Conservation (phyloP, 2,888 invertebrate species). For the Ophion ellenae region DNA sequence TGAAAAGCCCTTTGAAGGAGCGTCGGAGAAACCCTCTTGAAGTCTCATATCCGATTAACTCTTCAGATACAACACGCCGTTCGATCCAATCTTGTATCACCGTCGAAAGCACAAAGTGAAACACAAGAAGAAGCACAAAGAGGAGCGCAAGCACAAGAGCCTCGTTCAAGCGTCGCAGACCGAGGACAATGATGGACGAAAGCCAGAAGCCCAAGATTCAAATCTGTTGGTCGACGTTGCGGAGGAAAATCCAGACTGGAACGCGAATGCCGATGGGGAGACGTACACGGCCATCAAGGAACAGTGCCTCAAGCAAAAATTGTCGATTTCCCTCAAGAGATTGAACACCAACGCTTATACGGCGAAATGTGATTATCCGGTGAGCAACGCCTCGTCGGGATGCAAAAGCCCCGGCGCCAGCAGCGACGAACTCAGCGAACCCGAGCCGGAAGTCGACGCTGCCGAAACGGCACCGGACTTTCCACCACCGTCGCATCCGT, state of each 20-base stretch:
- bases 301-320: conserved; percentile 89
- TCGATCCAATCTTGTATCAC: conserved; percentile 79
- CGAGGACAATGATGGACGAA: conserved; percentile 25
- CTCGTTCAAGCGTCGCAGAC: conserved; percentile 60
- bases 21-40: not conserved
- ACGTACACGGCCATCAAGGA: conserved; percentile 87
- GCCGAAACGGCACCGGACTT: conserved; percentile 85
- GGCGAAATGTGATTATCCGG: conserved; percentile 84
- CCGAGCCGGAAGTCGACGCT: conserved; percentile 79
- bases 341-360: conserved; percentile 89
- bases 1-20: not conserved
- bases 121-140: conserved; percentile 91
- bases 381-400: conserved; percentile 83
- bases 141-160: conserved; percentile 85
- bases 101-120: conserved; percentile 89
- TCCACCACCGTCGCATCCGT: conserved; percentile 84
- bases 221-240: conserved; percentile 88
- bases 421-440: conserved; percentile 83
- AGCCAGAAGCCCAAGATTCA: conserved; percentile 48
- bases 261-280: conserved; percentile 83
- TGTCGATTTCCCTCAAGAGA: conserved; percentile 90
- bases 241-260: conserved; percentile 85
- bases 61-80: conserved; percentile 79
- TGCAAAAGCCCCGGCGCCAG: conserved; percentile 84
- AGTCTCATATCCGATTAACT: conserved; percentile 9